These are phyloP conservation scores for Acestrorhynchus altus DNA, from an alignment of 2,797 vertebrate species.

Conservation along the genomic window DNA sequence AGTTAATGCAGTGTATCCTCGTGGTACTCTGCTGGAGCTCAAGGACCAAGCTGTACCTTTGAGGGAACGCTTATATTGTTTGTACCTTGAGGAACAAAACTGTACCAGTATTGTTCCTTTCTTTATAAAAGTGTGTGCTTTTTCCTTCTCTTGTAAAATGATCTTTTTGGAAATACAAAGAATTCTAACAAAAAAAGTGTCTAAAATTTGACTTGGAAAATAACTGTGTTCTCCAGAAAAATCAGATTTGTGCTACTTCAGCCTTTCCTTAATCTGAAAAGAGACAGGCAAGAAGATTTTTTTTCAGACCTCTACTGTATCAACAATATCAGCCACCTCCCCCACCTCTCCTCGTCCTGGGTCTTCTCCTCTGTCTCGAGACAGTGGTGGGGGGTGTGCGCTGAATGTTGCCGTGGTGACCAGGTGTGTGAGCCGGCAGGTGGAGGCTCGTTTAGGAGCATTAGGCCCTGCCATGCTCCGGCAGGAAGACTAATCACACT, in stretches of 20 bases:
- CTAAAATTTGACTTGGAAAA: too few relatives aligned
- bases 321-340: conserved; percentile 54
- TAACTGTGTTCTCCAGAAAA: background rate
- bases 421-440: conserved; percentile 76
- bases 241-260: background rate
- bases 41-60: too few relatives aligned
- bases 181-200: too few relatives aligned
- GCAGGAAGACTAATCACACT: conserved; percentile 77
- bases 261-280: conserved; percentile 24
- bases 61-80: too few relatives aligned
- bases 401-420: conserved; percentile 60
- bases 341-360: background rate
- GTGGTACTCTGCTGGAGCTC: too few relatives aligned
- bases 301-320: conserved; percentile 50
- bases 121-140: too few relatives aligned
- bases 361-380: conserved; percentile 58
- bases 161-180: too few relatives aligned
- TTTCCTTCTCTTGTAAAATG: background rate
- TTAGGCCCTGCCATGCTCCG: conserved; percentile 74
- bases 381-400: conserved; percentile 55
- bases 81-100: too few relatives aligned
- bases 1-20: too few relatives aligned
- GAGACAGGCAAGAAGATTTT: conserved; percentile 29
- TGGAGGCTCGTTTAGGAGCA: conserved; percentile 72
- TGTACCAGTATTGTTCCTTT: too few relatives aligned